Evolutionary conservation across 2,797 vertebrate species (phyloP), one percentile per base, ranked within the genome.

Genomic region (Phoeniculus purpureus): DNA sequence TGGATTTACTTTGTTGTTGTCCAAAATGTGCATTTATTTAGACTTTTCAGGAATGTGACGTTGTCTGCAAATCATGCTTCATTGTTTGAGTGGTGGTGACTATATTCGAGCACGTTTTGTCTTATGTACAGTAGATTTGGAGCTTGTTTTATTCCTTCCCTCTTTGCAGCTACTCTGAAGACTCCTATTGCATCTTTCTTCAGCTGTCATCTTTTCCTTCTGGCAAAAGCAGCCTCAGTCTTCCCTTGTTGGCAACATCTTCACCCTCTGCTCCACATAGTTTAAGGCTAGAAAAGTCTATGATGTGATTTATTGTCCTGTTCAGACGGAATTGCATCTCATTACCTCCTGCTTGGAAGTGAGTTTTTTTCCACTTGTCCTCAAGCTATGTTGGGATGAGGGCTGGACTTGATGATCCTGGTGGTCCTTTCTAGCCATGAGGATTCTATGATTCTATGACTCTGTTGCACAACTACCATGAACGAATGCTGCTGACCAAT

Each of bases 291-390:
- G 60, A 74, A 11, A 48, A 89, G 68, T 59, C 60, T 27, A 8
- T 21, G 72, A 59, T 72, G 40, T 87, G 85, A 93, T 91, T 93
- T 91, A 91, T 80, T 48, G 65, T 70, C 56, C 58, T 43, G 17
- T 12, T 8, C 65, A 82, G 87, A 40, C 52, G 32, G 72, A 74
- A 51, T 43, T 65, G 43, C 56, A 23, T 59, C 81, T 87, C 11
- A 0, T 72, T 37, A 51, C 71, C 62, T 85, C 80, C 76, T 1
- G 34, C 77, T 87, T 84, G 81, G 45, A 73, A 84, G 51, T 7
- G 72, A 14, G 34, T 37, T 20, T 27, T 37, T 50, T 27, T 71
- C 62, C 55, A 68, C 71, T 92, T 55, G 18, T 77, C 82, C 92
- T 51, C 2, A 4, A 85, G 70, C 70, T 83, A 9, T 37, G 37